These are phyloP conservation scores for Bolborhynchus lineola DNA, from an alignment of 2,113 vertebrate genomes.

Conservation along the genomic window DNA sequence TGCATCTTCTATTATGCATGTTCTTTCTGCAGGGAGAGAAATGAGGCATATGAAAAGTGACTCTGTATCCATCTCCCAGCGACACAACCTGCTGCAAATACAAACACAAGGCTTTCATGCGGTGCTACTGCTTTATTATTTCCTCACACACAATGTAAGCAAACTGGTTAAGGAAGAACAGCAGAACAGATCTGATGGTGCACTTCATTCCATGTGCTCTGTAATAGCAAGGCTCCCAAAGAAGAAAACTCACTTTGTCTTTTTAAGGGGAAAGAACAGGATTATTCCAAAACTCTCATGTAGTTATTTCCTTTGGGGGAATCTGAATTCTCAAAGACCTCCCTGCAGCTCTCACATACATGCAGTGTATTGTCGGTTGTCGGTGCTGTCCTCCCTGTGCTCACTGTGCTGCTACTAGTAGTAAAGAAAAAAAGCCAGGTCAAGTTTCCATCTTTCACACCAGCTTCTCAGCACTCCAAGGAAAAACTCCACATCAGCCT, in stretches of 20 bases:
- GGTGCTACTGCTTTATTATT: constrained; percentile 13
- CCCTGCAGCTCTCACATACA: neutral
- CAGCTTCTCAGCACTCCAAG: neutral
- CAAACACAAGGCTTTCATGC: neutral
- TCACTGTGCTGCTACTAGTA: neutral
- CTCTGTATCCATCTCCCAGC: neutral
- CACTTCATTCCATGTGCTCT: neutral
- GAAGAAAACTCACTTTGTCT: neutral
- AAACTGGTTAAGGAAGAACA: neutral
- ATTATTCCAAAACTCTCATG: constrained; percentile 1
- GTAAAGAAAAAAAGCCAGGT: neutral
- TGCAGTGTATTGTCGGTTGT: neutral
- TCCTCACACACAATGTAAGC: neutral
- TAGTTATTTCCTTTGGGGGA: neutral
- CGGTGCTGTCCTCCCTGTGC: neutral
- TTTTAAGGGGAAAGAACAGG: neutral
- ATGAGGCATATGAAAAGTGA: neutral
- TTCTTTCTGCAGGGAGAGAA: neutral
- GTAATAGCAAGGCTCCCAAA: neutral
- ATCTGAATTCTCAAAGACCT: neutral
- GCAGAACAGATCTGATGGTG: neutral
- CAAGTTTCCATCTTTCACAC: neutral
- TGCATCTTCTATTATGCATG: neutral
- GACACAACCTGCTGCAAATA: neutral
- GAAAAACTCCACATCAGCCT: neutral